These are phyloP conservation scores for Cephus nigrinus DNA, from an alignment of 2,888 invertebrate genomes.

Conservation along the genomic window DNA sequence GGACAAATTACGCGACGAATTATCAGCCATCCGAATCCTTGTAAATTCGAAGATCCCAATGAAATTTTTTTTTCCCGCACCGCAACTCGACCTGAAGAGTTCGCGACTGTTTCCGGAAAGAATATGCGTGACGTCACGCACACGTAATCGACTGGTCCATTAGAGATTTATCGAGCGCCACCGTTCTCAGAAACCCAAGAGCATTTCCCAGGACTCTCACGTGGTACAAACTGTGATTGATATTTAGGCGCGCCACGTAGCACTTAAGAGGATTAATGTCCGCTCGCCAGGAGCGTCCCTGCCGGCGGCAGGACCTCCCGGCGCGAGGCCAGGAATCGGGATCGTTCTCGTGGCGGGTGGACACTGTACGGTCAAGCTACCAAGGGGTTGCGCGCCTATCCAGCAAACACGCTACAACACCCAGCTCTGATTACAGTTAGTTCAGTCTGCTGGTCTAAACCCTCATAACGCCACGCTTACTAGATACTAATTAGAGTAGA, in stretches of 20 bases:
- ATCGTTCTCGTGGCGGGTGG: slow-evolving; percentile 32
- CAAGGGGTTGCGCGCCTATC: slow-evolving; percentile 16
- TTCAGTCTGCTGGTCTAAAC: slow-evolving; percentile 58
- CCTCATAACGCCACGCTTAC: slow-evolving; percentile 49
- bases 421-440: slow-evolving; percentile 61
- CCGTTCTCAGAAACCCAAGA: not conserved
- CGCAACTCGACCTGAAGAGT: not conserved
- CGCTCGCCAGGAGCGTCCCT: slow-evolving; percentile 33
- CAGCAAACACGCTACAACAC: slow-evolving; percentile 46
- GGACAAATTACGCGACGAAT: not conserved
- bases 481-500: slow-evolving; percentile 39
- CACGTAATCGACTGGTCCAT: not conserved
- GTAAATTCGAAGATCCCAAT: not conserved
- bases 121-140: not conserved
- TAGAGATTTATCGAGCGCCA: not conserved
- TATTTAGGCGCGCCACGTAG: slow-evolving; percentile 59
- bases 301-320: slow-evolving; percentile 10
- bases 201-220: not conserved
- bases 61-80: not conserved
- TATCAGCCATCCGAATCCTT: not conserved
- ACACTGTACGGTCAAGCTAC: slow-evolving; percentile 18
- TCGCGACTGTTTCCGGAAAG: not conserved
- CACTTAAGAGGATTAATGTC: slow-evolving; percentile 63
- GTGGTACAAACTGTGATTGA: slow-evolving; percentile 57
- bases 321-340: slow-evolving; percentile 13